phyloP scores from a whole-genome alignment of 2,113 vertebrate species.

The Gopherus flavomarginatus region DNA sequence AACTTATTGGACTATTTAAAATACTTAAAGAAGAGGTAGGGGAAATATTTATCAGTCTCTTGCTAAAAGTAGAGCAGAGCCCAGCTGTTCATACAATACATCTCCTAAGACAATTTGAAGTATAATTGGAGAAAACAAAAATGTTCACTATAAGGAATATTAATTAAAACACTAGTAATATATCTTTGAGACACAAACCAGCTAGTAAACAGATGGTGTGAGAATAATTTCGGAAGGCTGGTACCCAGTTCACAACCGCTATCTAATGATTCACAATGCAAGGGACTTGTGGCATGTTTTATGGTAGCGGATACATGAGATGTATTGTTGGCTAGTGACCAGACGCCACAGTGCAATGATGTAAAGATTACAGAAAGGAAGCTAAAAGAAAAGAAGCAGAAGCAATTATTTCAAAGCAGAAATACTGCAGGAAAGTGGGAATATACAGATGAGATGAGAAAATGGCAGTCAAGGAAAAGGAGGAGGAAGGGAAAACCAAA shows the following conservation, averaged over 20 bases:
- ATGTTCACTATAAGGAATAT: conserved; percentile 61
- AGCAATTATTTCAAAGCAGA: conserved; percentile 38
- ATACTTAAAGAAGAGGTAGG: not conserved
- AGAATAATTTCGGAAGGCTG: conserved; percentile 65
- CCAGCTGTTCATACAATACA: conserved; percentile 40
- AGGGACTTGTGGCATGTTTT: conserved; percentile 14
- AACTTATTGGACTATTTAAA: conserved; percentile 8
- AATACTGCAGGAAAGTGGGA: conserved; percentile 64
- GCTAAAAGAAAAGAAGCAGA: conserved; percentile 36
- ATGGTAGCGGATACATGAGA: not conserved
- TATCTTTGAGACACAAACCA: not conserved
- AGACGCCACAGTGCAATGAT: not conserved
- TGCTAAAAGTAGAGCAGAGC: not conserved
- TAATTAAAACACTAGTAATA: conserved; percentile 48
- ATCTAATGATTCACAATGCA: conserved; percentile 25
- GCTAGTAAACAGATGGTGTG: conserved; percentile 68
- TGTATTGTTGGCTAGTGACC: not conserved
- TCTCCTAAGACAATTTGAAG: conserved; percentile 46
- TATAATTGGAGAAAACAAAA: conserved; percentile 58
- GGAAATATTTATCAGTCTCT: not conserved
- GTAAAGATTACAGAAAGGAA: conserved; percentile 26
- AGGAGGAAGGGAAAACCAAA: conserved; percentile 40
- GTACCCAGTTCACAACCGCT: conserved; percentile 57
- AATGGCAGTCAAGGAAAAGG: conserved; percentile 49
- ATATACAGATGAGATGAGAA: conserved; percentile 43